Base-by-base conservation (phyloP, 1,140 invertebrate genomes). In the Drosophila hydei region DNA sequence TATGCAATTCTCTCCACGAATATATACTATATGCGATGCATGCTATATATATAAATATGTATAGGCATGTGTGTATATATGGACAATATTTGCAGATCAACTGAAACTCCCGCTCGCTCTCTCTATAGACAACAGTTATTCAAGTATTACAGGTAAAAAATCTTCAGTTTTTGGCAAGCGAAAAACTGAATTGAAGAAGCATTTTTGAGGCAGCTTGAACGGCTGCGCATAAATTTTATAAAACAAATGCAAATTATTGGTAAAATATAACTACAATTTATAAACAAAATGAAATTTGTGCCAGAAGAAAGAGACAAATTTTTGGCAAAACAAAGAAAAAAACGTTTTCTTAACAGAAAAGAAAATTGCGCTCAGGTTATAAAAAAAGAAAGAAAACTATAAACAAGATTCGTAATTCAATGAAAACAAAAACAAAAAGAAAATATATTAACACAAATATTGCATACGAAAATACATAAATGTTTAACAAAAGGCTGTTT, bases 401-500 rank as follows among this genome's bases (percentile, higher is more conserved):
- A 51, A 63, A 70, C 45, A 75, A 51, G 51, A 60, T 40, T 40
- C 9, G 43, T 48, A 73, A 64, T 64, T 59, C 59, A 58, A 63
- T 65, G 11, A 8, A 45, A 33, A 60, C 18, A 48, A 52, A n/a
- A 33, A 55, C 18, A 47, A 9, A 40, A 40, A 21, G 2, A 42
- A 47, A n/a, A n/a, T n/a, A n/a, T n/a, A n/a, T 6, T 43, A 47
- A 50, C 38, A 23, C 21, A 38, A 36, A 36, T 52, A 36, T 36
- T 52, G 50, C 48, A 23, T 51, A 51, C 48, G n/a, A 21, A 52
- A 48, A 61, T 48, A 70, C 12, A 62, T 83, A 79, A 65, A 72
- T 75, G 79, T 89, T 90, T 90, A 90, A 90, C 75, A 84, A 74
- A 90, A 90, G 87, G 87, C 87, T 90, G 87, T 90, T 90, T 88